These are phyloP conservation scores for Peromyscus aztecus DNA, from an alignment of 2,797 vertebrate genomes.

Conservation along the genomic window DNA sequence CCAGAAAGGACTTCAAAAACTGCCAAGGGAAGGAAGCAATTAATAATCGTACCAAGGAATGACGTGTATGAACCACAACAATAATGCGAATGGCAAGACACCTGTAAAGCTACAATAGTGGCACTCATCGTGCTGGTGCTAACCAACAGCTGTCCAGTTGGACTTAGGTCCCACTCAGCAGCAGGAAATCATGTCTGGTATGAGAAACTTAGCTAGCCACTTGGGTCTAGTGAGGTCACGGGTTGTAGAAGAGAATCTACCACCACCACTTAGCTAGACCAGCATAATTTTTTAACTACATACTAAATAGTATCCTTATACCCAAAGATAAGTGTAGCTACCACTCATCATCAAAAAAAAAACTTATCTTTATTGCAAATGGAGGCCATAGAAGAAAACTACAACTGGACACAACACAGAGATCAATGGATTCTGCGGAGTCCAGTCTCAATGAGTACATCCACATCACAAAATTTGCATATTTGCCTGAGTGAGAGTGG, in stretches of 20 bases:
- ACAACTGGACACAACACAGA: not conserved
- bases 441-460: too few relatives aligned
- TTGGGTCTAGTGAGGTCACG: not conserved
- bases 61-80: not conserved
- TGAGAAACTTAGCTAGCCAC: not conserved
- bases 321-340: not conserved
- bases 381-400: not conserved
- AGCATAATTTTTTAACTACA: not conserved
- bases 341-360: not conserved
- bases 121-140: not conserved
- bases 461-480: not conserved
- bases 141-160: not conserved
- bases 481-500: not conserved
- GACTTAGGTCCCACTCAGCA: not conserved
- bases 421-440: not conserved
- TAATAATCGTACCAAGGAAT: not conserved
- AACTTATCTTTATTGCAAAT: not conserved
- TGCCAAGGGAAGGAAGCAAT: not conserved
- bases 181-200: not conserved
- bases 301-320: not conserved
- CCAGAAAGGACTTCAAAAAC: not conserved
- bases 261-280: not conserved
- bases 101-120: not conserved
- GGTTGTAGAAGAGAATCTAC: not conserved
- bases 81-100: not conserved